A percentile compares a stretch with the other conserved stretches of the same genome.
Evolutionary conservation across 2,797 vertebrate species (phyloP).

Genomic region (Lateolabrax maculatus): DNA sequence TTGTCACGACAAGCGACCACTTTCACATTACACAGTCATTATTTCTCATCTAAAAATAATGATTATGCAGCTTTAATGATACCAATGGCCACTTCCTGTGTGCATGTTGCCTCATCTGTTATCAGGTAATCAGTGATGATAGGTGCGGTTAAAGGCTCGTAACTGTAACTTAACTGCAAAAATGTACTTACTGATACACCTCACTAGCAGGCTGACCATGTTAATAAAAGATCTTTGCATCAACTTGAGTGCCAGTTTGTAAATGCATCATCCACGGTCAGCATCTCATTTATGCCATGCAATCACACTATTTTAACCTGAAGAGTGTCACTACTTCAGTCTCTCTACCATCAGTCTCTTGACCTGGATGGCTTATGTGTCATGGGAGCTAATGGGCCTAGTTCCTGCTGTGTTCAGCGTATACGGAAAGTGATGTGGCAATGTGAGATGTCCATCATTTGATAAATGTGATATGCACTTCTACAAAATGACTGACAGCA

Average conservation of each 20-base stretch:
- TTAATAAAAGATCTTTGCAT: not conserved
- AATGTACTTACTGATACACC: not conserved
- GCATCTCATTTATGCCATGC: not conserved
- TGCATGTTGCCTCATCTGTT: too few species aligned
- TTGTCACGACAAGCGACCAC: not conserved
- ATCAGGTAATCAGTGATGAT: not conserved
- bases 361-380: slow-evolving; percentile 6
- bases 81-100: too few species aligned
- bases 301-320: not conserved
- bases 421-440: slow-evolving; percentile 21
- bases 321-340: not conserved
- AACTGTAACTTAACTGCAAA: not conserved
- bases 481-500: slow-evolving; percentile 69
- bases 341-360: too few species aligned
- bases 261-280: not conserved
- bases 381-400: slow-evolving; percentile 47
- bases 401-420: slow-evolving; percentile 38
- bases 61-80: not conserved
- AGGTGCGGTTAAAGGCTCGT: not conserved
- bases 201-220: too few species aligned
- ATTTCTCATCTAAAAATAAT: not conserved
- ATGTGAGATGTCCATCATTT: slow-evolving; percentile 66
- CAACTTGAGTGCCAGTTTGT: not conserved
- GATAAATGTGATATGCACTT: slow-evolving; percentile 51
- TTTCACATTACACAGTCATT: not conserved